Percentiles rank a stretch among this genome's conserved stretches.
Conservation (phyloP, 2,797 vertebrate genomes). For the Acrossocheilus fasciatus region DNA sequence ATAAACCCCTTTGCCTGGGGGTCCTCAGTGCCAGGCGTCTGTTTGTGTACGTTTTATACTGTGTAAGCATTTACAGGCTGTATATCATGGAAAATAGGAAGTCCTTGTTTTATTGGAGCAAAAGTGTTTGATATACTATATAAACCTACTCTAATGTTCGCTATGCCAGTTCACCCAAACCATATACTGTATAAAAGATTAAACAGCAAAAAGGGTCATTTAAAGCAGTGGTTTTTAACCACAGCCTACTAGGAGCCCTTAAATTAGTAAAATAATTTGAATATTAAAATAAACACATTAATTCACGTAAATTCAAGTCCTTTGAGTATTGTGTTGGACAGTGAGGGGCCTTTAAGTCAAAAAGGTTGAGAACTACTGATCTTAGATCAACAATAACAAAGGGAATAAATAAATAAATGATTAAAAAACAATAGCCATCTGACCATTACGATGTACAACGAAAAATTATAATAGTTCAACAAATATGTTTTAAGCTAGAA, state of each 20-base stretch:
- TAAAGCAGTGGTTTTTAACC: neutral
- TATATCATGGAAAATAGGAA: conserved; percentile 7
- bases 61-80: neutral
- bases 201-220: neutral
- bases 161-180: neutral
- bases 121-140: neutral
- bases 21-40: conserved; percentile 8
- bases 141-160: neutral
- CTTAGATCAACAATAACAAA: neutral
- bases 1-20: conserved; percentile 18
- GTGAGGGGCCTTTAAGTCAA: no score
- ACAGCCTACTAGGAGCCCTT: neutral
- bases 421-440: neutral
- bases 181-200: neutral
- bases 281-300: neutral
- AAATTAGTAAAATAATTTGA: neutral
- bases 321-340: neutral
- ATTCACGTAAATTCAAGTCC: neutral
- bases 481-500: neutral
- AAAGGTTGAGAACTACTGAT: neutral
- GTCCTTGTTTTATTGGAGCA: neutral
- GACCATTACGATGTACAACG: neutral
- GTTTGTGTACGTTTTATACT: conserved; percentile 12
- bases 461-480: neutral
- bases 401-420: neutral